phyloP scores from a whole-genome alignment of 2,888 invertebrate genomes.

The Masnerella sp. region DNA sequence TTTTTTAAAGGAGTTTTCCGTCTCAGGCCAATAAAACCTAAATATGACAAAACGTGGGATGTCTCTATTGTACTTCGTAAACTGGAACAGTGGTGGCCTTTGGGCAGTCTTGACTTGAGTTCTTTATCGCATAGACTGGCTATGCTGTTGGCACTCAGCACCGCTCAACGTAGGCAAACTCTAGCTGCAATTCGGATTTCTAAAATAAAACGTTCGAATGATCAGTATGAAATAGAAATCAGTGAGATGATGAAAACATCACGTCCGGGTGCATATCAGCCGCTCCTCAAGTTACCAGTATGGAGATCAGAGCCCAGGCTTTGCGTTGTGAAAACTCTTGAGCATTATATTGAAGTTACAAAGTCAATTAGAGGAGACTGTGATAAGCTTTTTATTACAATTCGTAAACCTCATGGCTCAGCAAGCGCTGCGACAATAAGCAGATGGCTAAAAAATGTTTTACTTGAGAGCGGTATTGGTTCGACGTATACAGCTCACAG shows the following conservation, averaged over 20 bases:
- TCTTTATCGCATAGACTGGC: slow-evolving; percentile 2
- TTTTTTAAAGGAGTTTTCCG: slow-evolving; percentile 27
- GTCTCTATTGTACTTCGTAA: slow-evolving; percentile 13
- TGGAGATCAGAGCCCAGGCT: slow-evolving; percentile 4
- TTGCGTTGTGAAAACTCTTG: slow-evolving; percentile 28
- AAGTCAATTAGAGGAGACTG: neutral
- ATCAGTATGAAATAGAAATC: slow-evolving; percentile 10
- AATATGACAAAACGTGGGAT: slow-evolving; percentile 34
- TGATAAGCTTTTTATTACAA: neutral
- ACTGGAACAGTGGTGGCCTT: slow-evolving; percentile 17
- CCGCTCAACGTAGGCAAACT: slow-evolving; percentile 15
- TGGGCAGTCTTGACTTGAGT: neutral
- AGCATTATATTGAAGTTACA: slow-evolving; percentile 3
- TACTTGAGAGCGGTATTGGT: neutral
- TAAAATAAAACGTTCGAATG: slow-evolving; percentile 8
- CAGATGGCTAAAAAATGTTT: slow-evolving; percentile 11
- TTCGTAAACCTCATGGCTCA: neutral
- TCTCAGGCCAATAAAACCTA: slow-evolving; percentile 25
- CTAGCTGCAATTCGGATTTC: slow-evolving; percentile 10
- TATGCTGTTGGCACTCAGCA: slow-evolving; percentile 13
- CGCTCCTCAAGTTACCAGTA: slow-evolving; percentile 8
- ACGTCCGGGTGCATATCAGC: slow-evolving; percentile 13
- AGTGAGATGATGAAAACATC: slow-evolving; percentile 10
- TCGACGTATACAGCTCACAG: neutral
- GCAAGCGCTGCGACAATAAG: neutral